These are phyloP conservation scores for Catonia carolina DNA, from an alignment of 2,888 invertebrate genomes.

Conservation along the genomic window DNA sequence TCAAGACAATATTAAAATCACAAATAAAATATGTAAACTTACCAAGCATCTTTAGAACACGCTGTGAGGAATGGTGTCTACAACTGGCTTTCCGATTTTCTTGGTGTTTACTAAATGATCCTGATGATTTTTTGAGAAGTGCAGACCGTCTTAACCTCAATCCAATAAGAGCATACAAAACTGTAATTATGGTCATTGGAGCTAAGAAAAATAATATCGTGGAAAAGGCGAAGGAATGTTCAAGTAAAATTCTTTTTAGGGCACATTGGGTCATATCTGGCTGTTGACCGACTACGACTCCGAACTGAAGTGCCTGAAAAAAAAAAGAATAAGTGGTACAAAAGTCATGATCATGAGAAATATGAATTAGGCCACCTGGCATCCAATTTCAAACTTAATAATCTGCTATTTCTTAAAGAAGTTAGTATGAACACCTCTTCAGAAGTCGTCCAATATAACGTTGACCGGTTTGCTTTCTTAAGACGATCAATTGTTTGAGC, in stretches of 20 bases:
- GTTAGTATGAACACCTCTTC: no score
- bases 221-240: conserved; percentile 51
- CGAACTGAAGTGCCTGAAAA: conserved; percentile 44
- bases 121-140: conserved; percentile 30
- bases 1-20: no score
- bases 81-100: conserved; percentile 22
- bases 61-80: conserved; percentile 52
- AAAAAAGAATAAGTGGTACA: background rate
- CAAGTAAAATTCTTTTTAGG: conserved; percentile 35
- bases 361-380: background rate
- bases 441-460: background rate
- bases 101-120: conserved; percentile 30
- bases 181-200: conserved; percentile 55
- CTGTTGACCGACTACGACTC: conserved; percentile 36
- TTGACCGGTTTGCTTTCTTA: no score
- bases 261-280: conserved; percentile 41
- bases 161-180: conserved; percentile 50
- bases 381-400: background rate
- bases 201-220: conserved; percentile 56
- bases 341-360: background rate
- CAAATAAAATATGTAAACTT: conserved; percentile 40
- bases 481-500: no score
- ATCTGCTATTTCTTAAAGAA: no score
- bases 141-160: conserved; percentile 47
- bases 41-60: conserved; percentile 73